A percentile compares a stretch with the other conserved stretches of the same genome.
These are phyloP conservation scores for Psittacara wagleri DNA, from an alignment of 2,113 vertebrate genomes.

Conservation along the genomic window DNA sequence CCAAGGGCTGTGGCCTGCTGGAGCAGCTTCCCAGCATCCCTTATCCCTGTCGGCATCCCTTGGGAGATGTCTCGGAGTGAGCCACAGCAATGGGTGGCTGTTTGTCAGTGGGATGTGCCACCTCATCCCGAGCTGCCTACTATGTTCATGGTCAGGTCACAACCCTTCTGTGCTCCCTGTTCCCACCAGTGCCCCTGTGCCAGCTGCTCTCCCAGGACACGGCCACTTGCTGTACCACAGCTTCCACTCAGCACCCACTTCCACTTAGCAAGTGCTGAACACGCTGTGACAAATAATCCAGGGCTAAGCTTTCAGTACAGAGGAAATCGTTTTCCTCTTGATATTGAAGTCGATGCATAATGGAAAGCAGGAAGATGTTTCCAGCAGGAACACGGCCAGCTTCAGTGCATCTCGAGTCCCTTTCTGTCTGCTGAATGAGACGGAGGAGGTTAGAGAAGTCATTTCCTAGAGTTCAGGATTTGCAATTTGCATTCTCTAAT, in stretches of 20 bases:
- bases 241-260: not conserved
- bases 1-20: not conserved
- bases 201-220: not conserved
- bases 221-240: not conserved
- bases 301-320: constrained; percentile 54
- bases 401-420: not conserved
- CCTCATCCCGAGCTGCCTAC: not conserved
- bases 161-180: not conserved
- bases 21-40: too few relatives aligned
- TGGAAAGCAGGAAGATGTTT: constrained; percentile 46
- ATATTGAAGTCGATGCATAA: constrained; percentile 62
- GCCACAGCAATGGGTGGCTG: rapidly evolving
- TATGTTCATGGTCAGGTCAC: not conserved
- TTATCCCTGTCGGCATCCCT: not conserved
- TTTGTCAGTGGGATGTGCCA: not conserved
- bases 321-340: constrained; percentile 46
- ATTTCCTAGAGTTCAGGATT: constrained; percentile 50
- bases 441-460: not conserved
- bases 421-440: not conserved
- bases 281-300: constrained; percentile 26
- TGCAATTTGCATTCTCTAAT: constrained; percentile 68
- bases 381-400: constrained; percentile 46
- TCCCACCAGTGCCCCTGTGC: rapidly evolving
- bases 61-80: rapidly evolving
- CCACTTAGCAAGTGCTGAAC: not conserved